A percentile compares a stretch with the other conserved stretches of the same genome.
Conservation (phyloP, 2,888 invertebrate genomes). For the Ophion obscuratus region DNA sequence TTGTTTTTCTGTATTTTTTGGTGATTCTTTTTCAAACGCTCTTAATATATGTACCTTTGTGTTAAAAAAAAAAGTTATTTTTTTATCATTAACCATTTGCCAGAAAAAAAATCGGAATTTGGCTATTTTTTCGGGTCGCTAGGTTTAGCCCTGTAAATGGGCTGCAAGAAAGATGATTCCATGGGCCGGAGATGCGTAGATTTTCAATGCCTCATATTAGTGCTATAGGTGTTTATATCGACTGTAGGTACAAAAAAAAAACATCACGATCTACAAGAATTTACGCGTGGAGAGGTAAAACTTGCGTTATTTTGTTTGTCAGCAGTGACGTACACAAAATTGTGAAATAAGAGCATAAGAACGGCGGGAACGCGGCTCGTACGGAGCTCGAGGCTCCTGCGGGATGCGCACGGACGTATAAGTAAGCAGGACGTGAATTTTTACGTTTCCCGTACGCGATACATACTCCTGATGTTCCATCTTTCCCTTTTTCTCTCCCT, state of each 20-base stretch:
- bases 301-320: neutral
- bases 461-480: slow-evolving; percentile 27
- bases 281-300: neutral
- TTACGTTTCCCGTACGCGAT: slow-evolving; percentile 69
- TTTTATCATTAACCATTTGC: too few relatives aligned
- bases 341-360: slow-evolving; percentile 15
- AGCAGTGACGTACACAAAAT: slow-evolving; percentile 12
- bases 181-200: neutral
- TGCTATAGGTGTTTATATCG: neutral
- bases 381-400: slow-evolving; percentile 38
- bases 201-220: neutral
- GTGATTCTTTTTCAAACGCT: too few relatives aligned
- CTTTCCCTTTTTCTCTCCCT: slow-evolving; percentile 2
- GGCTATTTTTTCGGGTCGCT: too few relatives aligned
- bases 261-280: neutral
- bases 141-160: too few relatives aligned
- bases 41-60: too few relatives aligned
- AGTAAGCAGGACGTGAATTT: slow-evolving; percentile 71
- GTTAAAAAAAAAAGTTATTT: too few relatives aligned
- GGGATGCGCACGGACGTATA: slow-evolving; percentile 28
- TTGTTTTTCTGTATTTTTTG: too few relatives aligned
- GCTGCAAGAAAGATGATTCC: too few relatives aligned
- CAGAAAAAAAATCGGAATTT: too few relatives aligned
- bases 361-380: slow-evolving; percentile 29
- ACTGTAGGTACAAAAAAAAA: neutral